Base-by-base conservation (phyloP, 2,113 vertebrate genomes). In the Triplophysa tibetana region DNA sequence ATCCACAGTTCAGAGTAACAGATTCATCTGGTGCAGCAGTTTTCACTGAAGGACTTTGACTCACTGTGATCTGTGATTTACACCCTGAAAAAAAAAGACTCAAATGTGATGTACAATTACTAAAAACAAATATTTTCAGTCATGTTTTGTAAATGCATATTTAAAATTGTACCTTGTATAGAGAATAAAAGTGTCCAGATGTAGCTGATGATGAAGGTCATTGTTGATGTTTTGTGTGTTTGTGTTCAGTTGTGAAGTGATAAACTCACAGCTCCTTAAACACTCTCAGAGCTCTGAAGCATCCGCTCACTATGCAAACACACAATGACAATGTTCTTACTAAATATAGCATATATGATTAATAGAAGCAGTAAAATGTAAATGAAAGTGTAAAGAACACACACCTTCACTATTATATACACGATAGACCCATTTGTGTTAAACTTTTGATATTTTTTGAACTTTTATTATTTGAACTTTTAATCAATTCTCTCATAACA, bases 1-100 rank as follows among this genome's bases (percentile, higher is more conserved):
- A n/a, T 45, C 43, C 12, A 67, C 84, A 79, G 0, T 43, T 83
- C 81, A 88, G 85, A 61, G 70, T 56, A 74, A 88, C 82, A 0
- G 80, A 83, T 58, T 72, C 80, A 69, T 79, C 83, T 64, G 84
- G 74, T 75, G 56, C 69, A 23, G 70, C 81, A 81, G 79, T 82
- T 84, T 82, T 85, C 70, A 13, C 11, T 86, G 67, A 7, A 23
- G 86, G 81, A 78, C 66, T 24, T 60, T 88, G 85, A 83, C 74
- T 89, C 70, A 88, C 61, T 41, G 61, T 80, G 54, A 6, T 63
- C n/a, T 80, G 70, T 45, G 29, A 33, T 58, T 38, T 80, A 52
- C 21, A 74, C 24, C 45, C 75, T 78, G 19, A 12, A 61, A 65
- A 2, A 12, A 26, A 1, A 21, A 8, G 60, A 58, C 9, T 12